A percentile compares a stretch with the other conserved stretches of the same genome.
phyloP scores from a whole-genome alignment of 2,797 vertebrate genomes.

The Hapalemur alaotrensis region DNA sequence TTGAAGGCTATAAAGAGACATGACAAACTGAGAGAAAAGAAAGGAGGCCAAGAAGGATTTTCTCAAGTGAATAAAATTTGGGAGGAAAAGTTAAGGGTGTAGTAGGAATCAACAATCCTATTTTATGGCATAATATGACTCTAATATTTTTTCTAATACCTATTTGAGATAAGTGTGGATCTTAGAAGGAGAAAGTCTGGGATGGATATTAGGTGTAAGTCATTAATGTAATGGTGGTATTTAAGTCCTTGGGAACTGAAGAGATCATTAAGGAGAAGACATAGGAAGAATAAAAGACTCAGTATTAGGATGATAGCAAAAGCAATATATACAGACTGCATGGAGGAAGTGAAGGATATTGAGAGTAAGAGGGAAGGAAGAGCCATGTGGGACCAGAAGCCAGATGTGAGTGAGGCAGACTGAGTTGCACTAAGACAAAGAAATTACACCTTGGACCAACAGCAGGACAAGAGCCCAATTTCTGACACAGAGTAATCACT shows the following conservation, averaged over 20 bases:
- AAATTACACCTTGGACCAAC: not conserved
- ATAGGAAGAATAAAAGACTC: not conserved
- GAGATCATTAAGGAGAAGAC: not conserved
- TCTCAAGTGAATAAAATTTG: not conserved
- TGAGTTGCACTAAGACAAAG: not conserved
- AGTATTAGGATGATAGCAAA: not conserved
- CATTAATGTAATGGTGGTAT: not conserved
- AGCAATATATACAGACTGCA: not conserved
- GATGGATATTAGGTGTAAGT: not conserved
- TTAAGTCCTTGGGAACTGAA: not conserved
- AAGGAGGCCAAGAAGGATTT: not conserved
- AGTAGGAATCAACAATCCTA: not conserved
- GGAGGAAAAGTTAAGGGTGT: not conserved
- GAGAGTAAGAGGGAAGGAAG: not conserved
- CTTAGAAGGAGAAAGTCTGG: not conserved
- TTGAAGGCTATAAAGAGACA: not conserved
- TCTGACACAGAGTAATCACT: not conserved
- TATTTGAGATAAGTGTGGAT: not conserved
- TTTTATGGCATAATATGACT: not conserved
- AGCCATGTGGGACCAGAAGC: not conserved
- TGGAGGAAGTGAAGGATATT: rapidly evolving
- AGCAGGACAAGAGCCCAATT: not conserved
- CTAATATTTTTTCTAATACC: not conserved
- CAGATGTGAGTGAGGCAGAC: too few relatives aligned
- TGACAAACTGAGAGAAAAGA: not conserved